Evolutionary conservation across 2,113 vertebrate genomes (phyloP).

Genomic region (Barbus barbus): DNA sequence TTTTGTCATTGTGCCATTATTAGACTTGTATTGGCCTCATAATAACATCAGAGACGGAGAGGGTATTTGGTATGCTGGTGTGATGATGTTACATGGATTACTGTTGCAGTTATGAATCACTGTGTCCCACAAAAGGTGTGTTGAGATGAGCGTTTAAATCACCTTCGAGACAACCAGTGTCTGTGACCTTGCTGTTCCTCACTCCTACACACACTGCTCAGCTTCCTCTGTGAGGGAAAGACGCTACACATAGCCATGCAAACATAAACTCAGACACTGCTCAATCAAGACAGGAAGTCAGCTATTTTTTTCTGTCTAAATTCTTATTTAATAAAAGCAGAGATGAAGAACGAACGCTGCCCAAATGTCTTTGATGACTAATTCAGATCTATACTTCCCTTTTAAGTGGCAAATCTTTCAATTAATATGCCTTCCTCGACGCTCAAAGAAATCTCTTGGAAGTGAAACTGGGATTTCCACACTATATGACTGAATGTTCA

Average conservation of each 20-base stretch:
- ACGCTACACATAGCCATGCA: neutral
- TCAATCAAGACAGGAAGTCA: neutral
- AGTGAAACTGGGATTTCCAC: conserved; percentile 15
- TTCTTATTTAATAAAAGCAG: conserved; percentile 1
- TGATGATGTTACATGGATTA: conserved; percentile 59
- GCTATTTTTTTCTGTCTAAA: neutral
- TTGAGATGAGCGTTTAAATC: conserved; percentile 65
- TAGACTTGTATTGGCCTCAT: conserved; percentile 32
- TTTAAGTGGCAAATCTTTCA: conserved; percentile 28
- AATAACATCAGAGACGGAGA: conserved; percentile 38
- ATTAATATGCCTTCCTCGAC: conserved; percentile 23
- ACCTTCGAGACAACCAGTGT: conserved; percentile 62
- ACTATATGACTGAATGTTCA: neutral
- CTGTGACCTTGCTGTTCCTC: conserved; percentile 67
- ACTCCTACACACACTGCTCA: neutral
- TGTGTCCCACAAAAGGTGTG: conserved; percentile 56
- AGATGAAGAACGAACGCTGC: neutral
- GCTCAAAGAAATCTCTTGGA: conserved; percentile 13
- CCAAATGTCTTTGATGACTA: conserved; percentile 3
- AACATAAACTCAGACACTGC: neutral
- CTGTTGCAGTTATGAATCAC: conserved; percentile 61
- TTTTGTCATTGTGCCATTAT: conserved; percentile 35
- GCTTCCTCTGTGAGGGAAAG: neutral
- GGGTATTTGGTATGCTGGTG: conserved; percentile 54
- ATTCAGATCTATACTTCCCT: conserved; percentile 33